Percentiles rank a stretch among this genome's conserved stretches.
Evolutionary conservation across 2,797 vertebrate genomes (phyloP).

Genomic region (Mareca penelope): DNA sequence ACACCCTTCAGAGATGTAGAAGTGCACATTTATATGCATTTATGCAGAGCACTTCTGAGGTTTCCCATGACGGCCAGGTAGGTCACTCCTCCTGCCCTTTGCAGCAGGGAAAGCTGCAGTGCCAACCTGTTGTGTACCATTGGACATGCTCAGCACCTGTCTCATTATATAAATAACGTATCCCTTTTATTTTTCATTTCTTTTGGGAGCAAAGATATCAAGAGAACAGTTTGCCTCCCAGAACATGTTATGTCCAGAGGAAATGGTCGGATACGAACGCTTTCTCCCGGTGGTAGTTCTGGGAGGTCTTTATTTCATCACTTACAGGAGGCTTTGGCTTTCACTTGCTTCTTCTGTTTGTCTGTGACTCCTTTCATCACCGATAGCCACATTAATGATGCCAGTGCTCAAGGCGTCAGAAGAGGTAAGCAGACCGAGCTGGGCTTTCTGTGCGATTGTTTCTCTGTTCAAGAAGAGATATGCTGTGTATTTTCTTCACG

Average conservation of each 20-base stretch:
- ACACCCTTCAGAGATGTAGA: not conserved
- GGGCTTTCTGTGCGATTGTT: not conserved
- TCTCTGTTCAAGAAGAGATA: not conserved
- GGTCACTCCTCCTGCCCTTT: not conserved
- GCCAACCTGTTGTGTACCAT: not conserved
- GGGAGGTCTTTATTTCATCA: slow-evolving; percentile 32
- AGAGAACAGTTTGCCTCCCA: not conserved
- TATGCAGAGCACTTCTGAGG: not conserved
- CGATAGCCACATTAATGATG: not conserved
- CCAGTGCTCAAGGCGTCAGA: not conserved
- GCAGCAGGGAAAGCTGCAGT: not conserved
- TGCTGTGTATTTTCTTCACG: not conserved
- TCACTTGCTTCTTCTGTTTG: not conserved
- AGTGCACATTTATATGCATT: not conserved
- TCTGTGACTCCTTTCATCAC: not conserved
- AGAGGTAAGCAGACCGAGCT: not conserved
- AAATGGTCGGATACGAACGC: not conserved
- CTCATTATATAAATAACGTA: not conserved
- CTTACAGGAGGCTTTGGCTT: not conserved
- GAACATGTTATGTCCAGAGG: not conserved
- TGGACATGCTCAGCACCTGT: not conserved
- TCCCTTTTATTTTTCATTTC: fast-evolving
- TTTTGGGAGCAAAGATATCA: not conserved
- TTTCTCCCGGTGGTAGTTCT: not conserved
- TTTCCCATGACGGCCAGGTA: not conserved